Evolutionary conservation across 2,113 vertebrate genomes (phyloP).

Genomic region (Proterorhinus semilunaris): DNA sequence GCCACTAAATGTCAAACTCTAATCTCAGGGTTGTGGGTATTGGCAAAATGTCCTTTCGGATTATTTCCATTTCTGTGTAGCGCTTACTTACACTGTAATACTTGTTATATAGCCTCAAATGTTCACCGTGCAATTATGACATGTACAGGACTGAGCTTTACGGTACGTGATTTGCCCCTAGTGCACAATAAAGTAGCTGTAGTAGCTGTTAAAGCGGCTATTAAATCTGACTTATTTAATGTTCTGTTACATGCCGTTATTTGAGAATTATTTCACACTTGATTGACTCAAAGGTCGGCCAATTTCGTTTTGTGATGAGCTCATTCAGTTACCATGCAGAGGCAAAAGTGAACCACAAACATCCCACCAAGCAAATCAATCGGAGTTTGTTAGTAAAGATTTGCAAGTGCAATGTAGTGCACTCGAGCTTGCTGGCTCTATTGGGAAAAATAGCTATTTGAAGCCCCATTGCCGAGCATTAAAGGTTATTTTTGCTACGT

Average conservation of each 20-base stretch:
- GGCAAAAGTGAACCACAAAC: background rate
- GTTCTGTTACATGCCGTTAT: background rate
- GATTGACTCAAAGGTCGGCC: background rate
- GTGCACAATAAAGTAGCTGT: background rate
- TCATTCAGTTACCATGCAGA: background rate
- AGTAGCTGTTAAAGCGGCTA: background rate
- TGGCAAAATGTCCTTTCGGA: slow-evolving; percentile 15
- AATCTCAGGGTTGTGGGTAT: slow-evolving; percentile 16
- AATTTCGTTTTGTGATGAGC: background rate
- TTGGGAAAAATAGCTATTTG: background rate
- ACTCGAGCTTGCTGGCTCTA: background rate
- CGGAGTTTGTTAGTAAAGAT: background rate
- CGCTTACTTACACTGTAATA: slow-evolving; percentile 1
- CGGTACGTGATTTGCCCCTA: background rate
- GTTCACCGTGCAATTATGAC: background rate
- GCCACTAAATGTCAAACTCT: slow-evolving; percentile 22
- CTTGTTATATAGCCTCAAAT: background rate
- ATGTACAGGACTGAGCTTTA: slow-evolving; percentile 6
- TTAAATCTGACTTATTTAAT: background rate
- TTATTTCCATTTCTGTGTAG: background rate
- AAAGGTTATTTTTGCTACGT: no score
- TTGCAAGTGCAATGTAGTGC: background rate
- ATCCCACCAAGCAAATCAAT: background rate
- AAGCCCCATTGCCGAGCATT: background rate
- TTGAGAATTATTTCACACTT: background rate